Base-by-base conservation (phyloP, 2,888 invertebrate genomes). In the Macrosoma leucophasiata region DNA sequence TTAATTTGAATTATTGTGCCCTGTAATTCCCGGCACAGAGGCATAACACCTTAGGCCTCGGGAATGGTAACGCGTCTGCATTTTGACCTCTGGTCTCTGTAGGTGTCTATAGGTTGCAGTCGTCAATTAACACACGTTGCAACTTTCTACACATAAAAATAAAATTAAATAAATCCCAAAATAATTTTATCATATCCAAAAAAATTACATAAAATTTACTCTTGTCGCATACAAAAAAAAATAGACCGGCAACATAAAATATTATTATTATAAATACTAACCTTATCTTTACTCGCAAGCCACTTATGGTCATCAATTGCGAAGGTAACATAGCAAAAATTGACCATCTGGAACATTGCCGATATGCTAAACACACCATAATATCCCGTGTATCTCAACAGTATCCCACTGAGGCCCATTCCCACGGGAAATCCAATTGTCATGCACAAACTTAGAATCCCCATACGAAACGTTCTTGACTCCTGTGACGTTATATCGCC, bases 391-490 rank as follows among this genome's bases (percentile, higher is more conserved):
- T 52, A 53, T 31, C 58, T 64, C n/a, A 84, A 46, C 17, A 82
- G 36, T 4, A 82, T 56, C 1, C 84, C 82, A 42, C 84, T 82
- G 23, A 81, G 31, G 0, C 79, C 77, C 77, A 73, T 81, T 5
- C 81, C 84, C 17, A 84, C 62, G 4, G 82, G 84, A 43, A 81
- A 78, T n/a, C 82, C 81, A 2, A 81, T 50, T n/a, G 79, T 77
- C 76, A 81, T 74, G 42, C 82, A 81, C 52, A 84, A 55, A 53
- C 60, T 82, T 23, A 81, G 43, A 26, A 89, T 78, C 1, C 89
- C 89, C 39, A 90, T 74, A 29, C 90, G 70, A 32, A 86, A 74
- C 0, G 90, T 90, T 51, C 89, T 84, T 2, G 81, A 81, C 21
- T 87, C 81, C 15, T 71, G 76, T 8, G 81, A 77, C 7, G 88